Conservation (phyloP, 2,888 invertebrate genomes). For the Acrobasis suavella region DNA sequence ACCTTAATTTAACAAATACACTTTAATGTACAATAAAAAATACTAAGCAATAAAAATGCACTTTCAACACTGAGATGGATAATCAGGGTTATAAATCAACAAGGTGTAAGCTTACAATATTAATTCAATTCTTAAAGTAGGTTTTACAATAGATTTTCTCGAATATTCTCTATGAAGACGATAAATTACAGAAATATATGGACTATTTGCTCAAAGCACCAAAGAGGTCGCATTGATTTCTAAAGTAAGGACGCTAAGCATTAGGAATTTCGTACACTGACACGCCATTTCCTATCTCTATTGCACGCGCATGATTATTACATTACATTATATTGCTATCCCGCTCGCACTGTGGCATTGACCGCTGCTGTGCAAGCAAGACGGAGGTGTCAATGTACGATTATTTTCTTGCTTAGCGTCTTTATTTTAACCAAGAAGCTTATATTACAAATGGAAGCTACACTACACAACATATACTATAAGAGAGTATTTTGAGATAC, state of each 20-base stretch:
- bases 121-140: conserved; percentile 7
- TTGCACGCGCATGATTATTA: too few species aligned
- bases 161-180: conserved; percentile 40
- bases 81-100: conserved; percentile 42
- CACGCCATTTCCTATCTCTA: too few species aligned
- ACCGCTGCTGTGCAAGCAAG: too few species aligned
- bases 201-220: conserved; percentile 66
- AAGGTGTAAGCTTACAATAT: conserved; percentile 26
- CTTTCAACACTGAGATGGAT: conserved; percentile 59
- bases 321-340: too few species aligned
- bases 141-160: conserved; percentile 35
- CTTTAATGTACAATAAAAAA: conserved; percentile 52
- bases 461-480: background rate
- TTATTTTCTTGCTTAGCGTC: too few species aligned
- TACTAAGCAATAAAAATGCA: conserved; percentile 67
- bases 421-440: background rate
- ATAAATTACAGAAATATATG: conserved; percentile 45
- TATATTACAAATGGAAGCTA: conserved; percentile 18
- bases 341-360: too few species aligned
- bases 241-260: conserved; percentile 21
- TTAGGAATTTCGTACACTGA: too few species aligned
- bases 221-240: conserved; percentile 57
- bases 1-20: conserved; percentile 63
- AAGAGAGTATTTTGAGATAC: too few species aligned
- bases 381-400: too few species aligned